Evolutionary conservation across 1,140 invertebrate species (phyloP), one percentile per base, ranked within the genome.

Genomic region (Rhyzopertha dominica): DNA sequence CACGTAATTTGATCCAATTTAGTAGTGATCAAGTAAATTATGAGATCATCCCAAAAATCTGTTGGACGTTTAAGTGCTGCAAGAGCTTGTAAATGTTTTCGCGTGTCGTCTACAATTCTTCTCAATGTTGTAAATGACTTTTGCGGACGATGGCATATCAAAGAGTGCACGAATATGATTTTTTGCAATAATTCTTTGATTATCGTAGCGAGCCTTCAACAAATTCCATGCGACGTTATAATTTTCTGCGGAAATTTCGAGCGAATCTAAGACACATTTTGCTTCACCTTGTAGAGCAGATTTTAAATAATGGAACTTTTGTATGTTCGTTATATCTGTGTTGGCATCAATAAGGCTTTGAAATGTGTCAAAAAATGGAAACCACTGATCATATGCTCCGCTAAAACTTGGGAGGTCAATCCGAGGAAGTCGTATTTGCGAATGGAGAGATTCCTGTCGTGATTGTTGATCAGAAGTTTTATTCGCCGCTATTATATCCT

Each of bases 11-110:
- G 28, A 31, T 63, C 59, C 20, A 65, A 42, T 47, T 63, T 65
- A 14, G 57, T 49, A 16, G 49, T 52, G 7, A 59, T 34, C 7
- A 62, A 16, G 49, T 58, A 44, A 40, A 68, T 50, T 18, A 67
- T 47, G 19, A 65, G 16, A 0, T 54, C 45, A 48, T 63, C 62
- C 61, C 59, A 66, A 28, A 49, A 23, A 4, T n/a, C n/a, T n/a
- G n/a, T n/a, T n/a, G 35, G 35, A 5, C 26, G n/a, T 16, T 41
- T 28, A 3, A 41, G 13, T 18, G 25, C 23, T 10, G 17, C 23
- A 13, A 41, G 19, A 3, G 38, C 38, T 26, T 17, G 1, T 18
- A 29, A 29, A 22, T 41, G 38, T 28, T 41, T 41, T 18, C 4
- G 13, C 3, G 30, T 25, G 12, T 20, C 38, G 14, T 41, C 38